phyloP scores from a whole-genome alignment of 2,888 invertebrate species.

The Ariolimax columbianus region DNA sequence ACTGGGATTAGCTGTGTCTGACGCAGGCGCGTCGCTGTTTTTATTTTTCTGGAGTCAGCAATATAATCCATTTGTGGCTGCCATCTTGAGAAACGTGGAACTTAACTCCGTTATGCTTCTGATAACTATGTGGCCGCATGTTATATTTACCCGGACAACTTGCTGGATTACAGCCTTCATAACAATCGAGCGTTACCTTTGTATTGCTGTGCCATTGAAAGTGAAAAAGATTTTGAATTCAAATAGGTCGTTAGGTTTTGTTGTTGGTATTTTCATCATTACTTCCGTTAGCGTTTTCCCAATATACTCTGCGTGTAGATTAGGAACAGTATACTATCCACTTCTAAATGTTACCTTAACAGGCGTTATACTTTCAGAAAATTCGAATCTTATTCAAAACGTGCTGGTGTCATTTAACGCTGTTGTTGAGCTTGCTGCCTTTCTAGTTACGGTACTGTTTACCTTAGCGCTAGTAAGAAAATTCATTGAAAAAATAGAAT shows the following conservation, averaged over 20 bases:
- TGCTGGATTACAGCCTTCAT: conserved; percentile 6
- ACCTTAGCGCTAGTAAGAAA: neutral
- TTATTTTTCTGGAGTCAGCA: conserved; percentile 13
- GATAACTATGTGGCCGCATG: neutral
- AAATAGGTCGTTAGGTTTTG: neutral
- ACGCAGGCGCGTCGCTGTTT: neutral
- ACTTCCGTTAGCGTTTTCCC: neutral
- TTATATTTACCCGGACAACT: neutral
- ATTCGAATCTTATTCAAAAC: no score
- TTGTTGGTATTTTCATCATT: neutral
- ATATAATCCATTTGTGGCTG: neutral
- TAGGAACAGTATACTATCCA: neutral
- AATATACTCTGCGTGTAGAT: neutral
- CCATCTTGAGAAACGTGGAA: neutral
- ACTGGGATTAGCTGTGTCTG: conserved; percentile 5
- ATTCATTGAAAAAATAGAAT: neutral
- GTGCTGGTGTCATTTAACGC: neutral
- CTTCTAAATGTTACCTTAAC: neutral
- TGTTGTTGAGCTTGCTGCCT: neutral
- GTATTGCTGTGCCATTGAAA: conserved; percentile 1
- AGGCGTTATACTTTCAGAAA: neutral
- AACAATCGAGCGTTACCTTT: conserved; percentile 10
- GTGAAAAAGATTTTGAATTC: neutral
- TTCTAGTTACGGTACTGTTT: neutral
- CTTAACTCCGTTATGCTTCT: neutral